Base-by-base conservation (phyloP, 2,888 invertebrate genomes). In the Mythimna albipuncta region DNA sequence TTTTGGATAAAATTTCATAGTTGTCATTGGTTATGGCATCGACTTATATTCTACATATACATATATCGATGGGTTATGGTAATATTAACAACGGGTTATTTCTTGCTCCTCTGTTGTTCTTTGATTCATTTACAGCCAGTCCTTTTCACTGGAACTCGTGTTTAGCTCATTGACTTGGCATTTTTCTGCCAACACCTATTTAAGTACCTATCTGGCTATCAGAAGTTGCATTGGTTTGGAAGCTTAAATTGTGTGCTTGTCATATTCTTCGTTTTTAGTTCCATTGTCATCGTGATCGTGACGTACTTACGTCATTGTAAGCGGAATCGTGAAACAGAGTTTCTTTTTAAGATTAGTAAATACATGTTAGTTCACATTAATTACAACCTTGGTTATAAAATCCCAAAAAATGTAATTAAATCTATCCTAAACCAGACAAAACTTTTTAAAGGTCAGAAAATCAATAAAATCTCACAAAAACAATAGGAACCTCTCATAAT, bases 381-480 rank as follows among this genome's bases (percentile, higher is more conserved):
- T 73, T 44, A 65, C 35, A 65, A n/a, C 9, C 47, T 47, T 47
- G 47, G 35, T 73, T 41, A 19, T 54, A 54, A 62, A 35, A 47
- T 47, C 9, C 6, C 6, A 38, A 61, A 55, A 73, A 64, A 38
- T 58, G 55, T 64, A 58, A 69, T 65, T 55, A 75, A 63, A 61
- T 54, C 10, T 57, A 76, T 64, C 13, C 52, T 52, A 57, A 52
- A 44, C 58, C 0, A 21, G n/a, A 54, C 44, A 65, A 79, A 77
- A 67, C 62, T 38, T 35, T 21, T 26, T 6, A 75, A 74, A 84
- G 76, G 77, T 82, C 71, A 82, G 21, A 71, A 70, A 80, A 80
- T 82, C 82, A 80, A 84, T 84, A 82, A 80, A 82, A 76, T 63
- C 61, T n/a, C 52, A 68, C 62, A 82, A 84, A 84, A 85, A 84